These are phyloP conservation scores for Lasioglossum zephyrum DNA, from an alignment of 2,888 invertebrate species.

Conservation along the genomic window DNA sequence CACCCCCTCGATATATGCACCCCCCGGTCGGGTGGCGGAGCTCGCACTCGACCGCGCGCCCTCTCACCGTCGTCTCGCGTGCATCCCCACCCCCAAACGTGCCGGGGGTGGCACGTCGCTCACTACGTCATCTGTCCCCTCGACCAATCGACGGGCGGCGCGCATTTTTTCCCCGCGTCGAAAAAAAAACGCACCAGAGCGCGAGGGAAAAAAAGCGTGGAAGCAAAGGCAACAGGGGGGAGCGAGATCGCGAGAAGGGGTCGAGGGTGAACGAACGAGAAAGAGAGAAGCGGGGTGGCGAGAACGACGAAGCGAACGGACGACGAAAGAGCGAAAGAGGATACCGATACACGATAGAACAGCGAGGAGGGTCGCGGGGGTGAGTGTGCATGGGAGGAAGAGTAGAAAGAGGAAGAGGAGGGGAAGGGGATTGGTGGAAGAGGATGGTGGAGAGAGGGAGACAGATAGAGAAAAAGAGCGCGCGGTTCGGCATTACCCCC, in stretches of 20 bases:
- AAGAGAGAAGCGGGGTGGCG: slow-evolving; percentile 35
- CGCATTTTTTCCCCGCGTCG: slow-evolving; percentile 83
- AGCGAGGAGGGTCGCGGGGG: slow-evolving; percentile 12
- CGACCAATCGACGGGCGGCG: slow-evolving; percentile 84
- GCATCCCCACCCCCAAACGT: slow-evolving; percentile 74
- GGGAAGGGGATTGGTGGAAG: slow-evolving; percentile 14
- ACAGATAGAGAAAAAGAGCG: slow-evolving; percentile 55
- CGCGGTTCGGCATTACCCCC: slow-evolving; percentile 82
- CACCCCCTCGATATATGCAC: slow-evolving; percentile 70
- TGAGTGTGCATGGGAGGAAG: slow-evolving; percentile 6
- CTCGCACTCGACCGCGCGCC: slow-evolving; percentile 69
- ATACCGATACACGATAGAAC: slow-evolving; percentile 48
- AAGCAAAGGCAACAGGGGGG: slow-evolving; percentile 16
- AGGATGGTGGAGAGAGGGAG: slow-evolving; percentile 13
- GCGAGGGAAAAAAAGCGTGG: slow-evolving; percentile 31
- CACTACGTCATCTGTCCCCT: slow-evolving; percentile 85
- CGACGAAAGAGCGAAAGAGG: slow-evolving; percentile 58
- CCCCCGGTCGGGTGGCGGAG: slow-evolving; percentile 62
- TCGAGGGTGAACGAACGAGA: slow-evolving; percentile 31
- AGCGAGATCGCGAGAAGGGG: slow-evolving; percentile 44
- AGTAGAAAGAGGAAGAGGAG: slow-evolving; percentile 21
- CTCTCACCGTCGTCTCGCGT: slow-evolving; percentile 73
- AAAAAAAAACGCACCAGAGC: slow-evolving; percentile 71
- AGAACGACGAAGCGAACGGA: slow-evolving; percentile 45
- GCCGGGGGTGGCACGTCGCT: slow-evolving; percentile 83